phyloP scores from a whole-genome alignment of 2,888 invertebrate genomes.

The Harmothoe impar region DNA sequence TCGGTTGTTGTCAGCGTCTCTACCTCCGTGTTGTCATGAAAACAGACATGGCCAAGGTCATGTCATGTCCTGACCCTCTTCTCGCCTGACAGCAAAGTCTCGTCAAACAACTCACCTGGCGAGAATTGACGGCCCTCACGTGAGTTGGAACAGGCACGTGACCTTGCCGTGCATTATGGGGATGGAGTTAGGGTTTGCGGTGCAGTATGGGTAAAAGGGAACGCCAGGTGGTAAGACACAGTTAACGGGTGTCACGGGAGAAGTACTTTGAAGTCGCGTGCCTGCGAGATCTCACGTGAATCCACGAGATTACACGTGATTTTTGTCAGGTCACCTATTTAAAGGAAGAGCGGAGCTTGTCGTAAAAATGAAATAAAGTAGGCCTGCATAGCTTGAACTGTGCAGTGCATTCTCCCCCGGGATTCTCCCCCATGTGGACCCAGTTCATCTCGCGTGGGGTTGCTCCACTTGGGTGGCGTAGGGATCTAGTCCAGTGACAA shows the following conservation, averaged over 20 bases:
- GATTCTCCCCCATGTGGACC: too few relatives aligned
- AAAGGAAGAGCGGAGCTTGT: too few relatives aligned
- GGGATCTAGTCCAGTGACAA: too few relatives aligned
- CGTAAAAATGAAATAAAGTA: too few relatives aligned
- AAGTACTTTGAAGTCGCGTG: not conserved
- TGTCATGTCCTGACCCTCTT: not conserved
- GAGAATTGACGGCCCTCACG: constrained; percentile 11
- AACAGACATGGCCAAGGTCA: constrained; percentile 13
- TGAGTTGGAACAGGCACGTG: not conserved
- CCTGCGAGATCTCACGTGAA: not conserved
- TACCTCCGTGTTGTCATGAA: constrained; percentile 6
- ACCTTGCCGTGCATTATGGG: constrained; percentile 3
- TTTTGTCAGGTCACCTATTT: too few relatives aligned
- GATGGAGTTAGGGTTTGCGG: not conserved
- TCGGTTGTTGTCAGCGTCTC: not conserved
- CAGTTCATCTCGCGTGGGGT: too few relatives aligned
- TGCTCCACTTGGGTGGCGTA: too few relatives aligned
- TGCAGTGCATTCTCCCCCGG: too few relatives aligned
- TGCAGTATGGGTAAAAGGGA: not conserved
- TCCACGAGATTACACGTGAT: not conserved
- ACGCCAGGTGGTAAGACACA: not conserved
- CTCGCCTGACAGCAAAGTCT: not conserved
- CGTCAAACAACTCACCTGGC: constrained; percentile 37
- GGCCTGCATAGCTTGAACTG: too few relatives aligned
- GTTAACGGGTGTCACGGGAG: not conserved